These are phyloP conservation scores for Mermis nigrescens DNA, from an alignment of 2,888 invertebrate genomes.

Conservation along the genomic window DNA sequence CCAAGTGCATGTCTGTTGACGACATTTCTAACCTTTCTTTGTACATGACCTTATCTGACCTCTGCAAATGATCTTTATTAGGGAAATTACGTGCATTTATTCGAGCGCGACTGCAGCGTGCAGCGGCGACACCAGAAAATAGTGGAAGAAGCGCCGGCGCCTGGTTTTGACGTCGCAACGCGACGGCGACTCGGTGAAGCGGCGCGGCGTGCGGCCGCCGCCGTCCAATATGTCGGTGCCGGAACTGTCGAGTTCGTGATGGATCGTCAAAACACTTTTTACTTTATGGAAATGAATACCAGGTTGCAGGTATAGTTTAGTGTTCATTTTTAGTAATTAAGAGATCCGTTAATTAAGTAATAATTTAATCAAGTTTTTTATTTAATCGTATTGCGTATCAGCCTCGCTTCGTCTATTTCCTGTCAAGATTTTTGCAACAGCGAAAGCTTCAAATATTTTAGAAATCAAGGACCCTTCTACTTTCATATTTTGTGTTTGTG, in stretches of 20 bases:
- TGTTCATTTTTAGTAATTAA: conserved; percentile 3
- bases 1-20: no score
- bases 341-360: no score
- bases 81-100: conserved; percentile 70
- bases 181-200: conserved; percentile 61
- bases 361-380: conserved; percentile 3
- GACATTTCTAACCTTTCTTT: no score
- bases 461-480: no score
- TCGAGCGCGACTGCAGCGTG: conserved; percentile 97
- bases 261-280: conserved; percentile 66
- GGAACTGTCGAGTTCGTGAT: conserved; percentile 95
- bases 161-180: conserved; percentile 50
- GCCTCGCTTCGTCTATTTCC: no score
- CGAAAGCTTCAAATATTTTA: no score
- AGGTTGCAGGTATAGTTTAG: conserved; percentile 40
- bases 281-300: conserved; percentile 99
- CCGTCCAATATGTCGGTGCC: conserved; percentile 88
- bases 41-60: no score
- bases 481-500: no score
- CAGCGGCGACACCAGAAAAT: conserved; percentile 96
- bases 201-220: conserved; percentile 76
- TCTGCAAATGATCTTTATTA: background rate
- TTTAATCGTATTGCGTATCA: background rate
- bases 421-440: no score
- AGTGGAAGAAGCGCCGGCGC: conserved; percentile 92